Percentiles rank a stretch among this genome's conserved stretches.
phyloP scores from a whole-genome alignment of 2,797 vertebrate species.

The Neosalanx taihuensis region DNA sequence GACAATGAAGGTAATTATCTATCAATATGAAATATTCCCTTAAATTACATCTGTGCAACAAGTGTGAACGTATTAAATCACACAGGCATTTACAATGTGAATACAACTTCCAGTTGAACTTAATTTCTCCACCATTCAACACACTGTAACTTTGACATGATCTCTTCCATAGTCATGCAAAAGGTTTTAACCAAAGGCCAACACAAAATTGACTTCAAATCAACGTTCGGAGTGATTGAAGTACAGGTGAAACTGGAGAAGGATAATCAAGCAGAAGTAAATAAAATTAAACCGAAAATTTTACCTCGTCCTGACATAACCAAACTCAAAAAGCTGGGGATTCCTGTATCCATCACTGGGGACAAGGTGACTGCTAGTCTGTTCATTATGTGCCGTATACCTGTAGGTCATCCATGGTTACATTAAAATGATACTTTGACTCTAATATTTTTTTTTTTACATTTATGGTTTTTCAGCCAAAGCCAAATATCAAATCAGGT shows the following conservation, averaged over 20 bases:
- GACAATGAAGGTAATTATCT: conserved; percentile 36
- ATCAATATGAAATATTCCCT: not conserved
- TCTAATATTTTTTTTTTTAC: not conserved
- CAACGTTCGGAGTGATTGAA: conserved; percentile 25
- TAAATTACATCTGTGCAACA: not conserved
- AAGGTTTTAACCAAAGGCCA: conserved; percentile 45
- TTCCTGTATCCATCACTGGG: not conserved
- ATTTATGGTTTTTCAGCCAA: conserved; percentile 10
- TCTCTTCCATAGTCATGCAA: conserved; percentile 28
- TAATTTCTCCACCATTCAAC: too few species aligned
- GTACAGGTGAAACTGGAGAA: conserved; percentile 35
- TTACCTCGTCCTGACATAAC: conserved; percentile 8
- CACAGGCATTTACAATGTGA: too few species aligned
- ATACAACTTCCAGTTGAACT: too few species aligned
- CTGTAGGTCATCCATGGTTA: not conserved
- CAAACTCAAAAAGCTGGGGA: not conserved
- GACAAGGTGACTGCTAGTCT: conserved; percentile 23
- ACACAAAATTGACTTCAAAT: conserved; percentile 44
- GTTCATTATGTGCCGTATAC: not conserved
- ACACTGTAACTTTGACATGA: too few species aligned
- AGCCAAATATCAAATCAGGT: conserved; percentile 15
- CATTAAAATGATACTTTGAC: not conserved
- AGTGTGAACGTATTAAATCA: too few species aligned
- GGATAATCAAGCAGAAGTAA: not conserved
- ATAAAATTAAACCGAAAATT: conserved; percentile 2